Conservation (phyloP, 2,797 vertebrate species). For the Sarcophilus harrisii region DNA sequence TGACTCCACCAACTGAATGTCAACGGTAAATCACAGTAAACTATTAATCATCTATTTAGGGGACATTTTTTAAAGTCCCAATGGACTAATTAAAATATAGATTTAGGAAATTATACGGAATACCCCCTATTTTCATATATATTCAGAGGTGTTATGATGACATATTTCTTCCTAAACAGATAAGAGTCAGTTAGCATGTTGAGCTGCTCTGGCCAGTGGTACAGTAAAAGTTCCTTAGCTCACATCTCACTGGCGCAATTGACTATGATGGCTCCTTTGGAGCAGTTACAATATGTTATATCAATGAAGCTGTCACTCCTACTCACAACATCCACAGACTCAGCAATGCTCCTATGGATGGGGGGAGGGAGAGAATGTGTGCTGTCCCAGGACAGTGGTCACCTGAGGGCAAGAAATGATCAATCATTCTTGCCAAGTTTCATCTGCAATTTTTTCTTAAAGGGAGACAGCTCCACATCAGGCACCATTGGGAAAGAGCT, state of each 20-base stretch:
- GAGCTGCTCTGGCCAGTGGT: not conserved
- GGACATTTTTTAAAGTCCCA: not conserved
- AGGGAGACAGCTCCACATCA: not conserved
- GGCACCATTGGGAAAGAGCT: not conserved
- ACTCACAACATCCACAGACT: conserved; percentile 17
- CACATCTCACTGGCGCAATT: conserved; percentile 26
- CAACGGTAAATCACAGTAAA: conserved; percentile 10
- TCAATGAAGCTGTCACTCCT: not conserved
- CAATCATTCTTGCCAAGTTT: conserved; percentile 11
- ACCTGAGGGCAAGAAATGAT: conserved; percentile 50
- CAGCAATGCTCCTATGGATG: conserved; percentile 3
- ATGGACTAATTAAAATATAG: conserved; percentile 14
- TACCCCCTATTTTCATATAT: conserved; percentile 41
- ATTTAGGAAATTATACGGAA: conserved; percentile 5
- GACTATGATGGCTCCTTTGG: conserved; percentile 58
- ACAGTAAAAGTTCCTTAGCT: conserved; percentile 46
- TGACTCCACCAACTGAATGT: not conserved
- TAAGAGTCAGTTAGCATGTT: not conserved
- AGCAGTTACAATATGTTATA: conserved; percentile 61
- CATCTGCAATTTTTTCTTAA: conserved; percentile 1
- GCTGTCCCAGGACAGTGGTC: not conserved
- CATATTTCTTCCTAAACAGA: conserved; percentile 22
- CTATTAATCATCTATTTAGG: not conserved
- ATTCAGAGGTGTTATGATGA: conserved; percentile 19
- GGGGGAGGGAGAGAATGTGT: not conserved